These are phyloP conservation scores for Lucilia cuprina DNA, from an alignment of 1,140 invertebrate genomes.

Conservation along the genomic window DNA sequence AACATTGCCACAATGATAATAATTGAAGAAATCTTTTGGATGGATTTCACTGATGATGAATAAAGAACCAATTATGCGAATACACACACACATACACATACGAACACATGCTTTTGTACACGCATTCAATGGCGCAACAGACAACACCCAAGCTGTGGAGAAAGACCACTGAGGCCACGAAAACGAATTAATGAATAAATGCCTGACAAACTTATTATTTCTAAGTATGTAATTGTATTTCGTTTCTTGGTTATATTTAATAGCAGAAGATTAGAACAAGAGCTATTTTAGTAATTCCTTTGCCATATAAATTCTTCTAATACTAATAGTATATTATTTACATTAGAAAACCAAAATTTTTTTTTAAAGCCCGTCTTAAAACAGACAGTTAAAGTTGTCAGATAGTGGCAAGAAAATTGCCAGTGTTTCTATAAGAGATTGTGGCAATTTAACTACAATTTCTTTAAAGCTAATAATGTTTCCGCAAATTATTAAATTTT, in stretches of 20 bases:
- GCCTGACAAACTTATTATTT: neutral
- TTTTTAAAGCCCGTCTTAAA: too few relatives aligned
- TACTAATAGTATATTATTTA: neutral
- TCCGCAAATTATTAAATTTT: neutral
- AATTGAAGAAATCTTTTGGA: neutral
- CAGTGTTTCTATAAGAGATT: too few relatives aligned
- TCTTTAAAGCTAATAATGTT: neutral
- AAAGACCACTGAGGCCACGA: neutral
- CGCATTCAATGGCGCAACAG: neutral
- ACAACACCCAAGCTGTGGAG: neutral
- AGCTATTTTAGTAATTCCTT: neutral
- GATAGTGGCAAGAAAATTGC: neutral
- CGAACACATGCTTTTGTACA: too few relatives aligned
- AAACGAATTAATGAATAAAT: neutral
- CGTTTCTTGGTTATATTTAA: too few relatives aligned
- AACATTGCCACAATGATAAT: neutral
- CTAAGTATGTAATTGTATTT: too few relatives aligned
- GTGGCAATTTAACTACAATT: neutral
- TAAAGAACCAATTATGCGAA: neutral
- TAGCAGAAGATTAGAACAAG: neutral
- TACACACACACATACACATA: neutral
- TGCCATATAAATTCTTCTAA: too few relatives aligned
- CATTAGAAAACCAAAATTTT: neutral
- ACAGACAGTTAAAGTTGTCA: neutral
- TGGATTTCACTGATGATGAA: neutral